Evolutionary conservation across 2,113 vertebrate species (phyloP), one percentile per base, ranked within the genome.

Genomic region (Apodemus speciosus): DNA sequence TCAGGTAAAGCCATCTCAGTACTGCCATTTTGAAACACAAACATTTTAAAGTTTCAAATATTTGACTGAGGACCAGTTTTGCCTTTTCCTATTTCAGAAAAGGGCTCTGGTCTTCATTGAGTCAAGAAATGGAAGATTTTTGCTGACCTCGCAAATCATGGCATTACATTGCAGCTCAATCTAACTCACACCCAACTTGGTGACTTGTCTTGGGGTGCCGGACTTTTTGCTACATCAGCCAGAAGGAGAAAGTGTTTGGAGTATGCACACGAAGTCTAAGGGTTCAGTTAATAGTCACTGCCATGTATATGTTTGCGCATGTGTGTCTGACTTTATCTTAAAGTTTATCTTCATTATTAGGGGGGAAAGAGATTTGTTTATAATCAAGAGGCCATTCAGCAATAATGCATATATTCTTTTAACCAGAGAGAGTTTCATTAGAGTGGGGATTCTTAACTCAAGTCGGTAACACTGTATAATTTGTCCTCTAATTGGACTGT

Each of bases 331-430:
- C 9, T 73, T 92, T 75, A 76, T 46, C 73, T 89, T 72, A 71
- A 51, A 43, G 85, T 86, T 83, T 53, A 81, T 49, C 9, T 66
- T 71, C 62, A 40, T 20, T 79, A 11, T 84, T 66, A 68, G 79
- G 49, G 30, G 84, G 10, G n/a, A 85, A 86, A 66, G 38, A 13
- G 43, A 87, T 76, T 94, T 3, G 40, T 46, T 77, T 84, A 30
- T 86, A 69, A 93, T 38, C n/a, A 32, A 75, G 86, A 84, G 51
- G 8, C 56, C 62, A 76, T 27, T 64, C 66, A 2, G 2, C n/a
- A 79, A 92, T 92, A 79, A 35, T n/a, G 4, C 2, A 69, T 64
- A 80, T 60, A 27, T 89, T 94, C 18, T 94, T 85, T 89, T 40
- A 94, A 88, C 71, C 1, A 81, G 25, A 58, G n/a, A n/a, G 32